These are phyloP conservation scores for Siderastrea siderea DNA, from an alignment of 92 coral and sea anemone species.

Conservation along the genomic window DNA sequence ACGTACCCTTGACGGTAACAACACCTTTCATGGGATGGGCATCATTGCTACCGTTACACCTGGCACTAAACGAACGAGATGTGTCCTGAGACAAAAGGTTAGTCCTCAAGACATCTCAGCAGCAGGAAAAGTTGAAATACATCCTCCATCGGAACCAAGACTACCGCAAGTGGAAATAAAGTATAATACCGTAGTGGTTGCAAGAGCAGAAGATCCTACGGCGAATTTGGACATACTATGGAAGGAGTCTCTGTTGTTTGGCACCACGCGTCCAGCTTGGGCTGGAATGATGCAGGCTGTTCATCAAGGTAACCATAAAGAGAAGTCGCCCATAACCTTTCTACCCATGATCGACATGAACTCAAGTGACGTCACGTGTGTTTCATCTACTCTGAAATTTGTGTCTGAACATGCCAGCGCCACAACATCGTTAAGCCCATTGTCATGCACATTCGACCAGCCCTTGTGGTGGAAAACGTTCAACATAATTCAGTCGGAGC, in stretches of 20 bases:
- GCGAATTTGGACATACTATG: constrained; percentile 63
- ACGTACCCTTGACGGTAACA: constrained; percentile 60
- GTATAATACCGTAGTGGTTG: constrained; percentile 42
- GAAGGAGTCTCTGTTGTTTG: constrained; percentile 71
- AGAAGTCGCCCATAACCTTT: constrained; percentile 52
- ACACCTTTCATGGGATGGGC: constrained; percentile 79
- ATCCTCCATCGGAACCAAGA: constrained; percentile 54
- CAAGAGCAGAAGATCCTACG: constrained; percentile 49
- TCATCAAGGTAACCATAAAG: constrained; percentile 31
- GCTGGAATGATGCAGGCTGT: constrained; percentile 69
- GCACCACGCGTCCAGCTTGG: constrained; percentile 58
- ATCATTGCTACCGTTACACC: constrained; percentile 71
- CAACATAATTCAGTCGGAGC: constrained; percentile 40
- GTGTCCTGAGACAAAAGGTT: constrained; percentile 55
- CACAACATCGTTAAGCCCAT: background rate
- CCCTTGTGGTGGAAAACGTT: constrained; percentile 66
- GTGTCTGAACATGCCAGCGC: constrained; percentile 50
- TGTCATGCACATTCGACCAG: constrained; percentile 63
- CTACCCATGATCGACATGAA: constrained; percentile 73
- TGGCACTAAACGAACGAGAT: constrained; percentile 47
- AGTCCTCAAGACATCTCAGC: constrained; percentile 38
- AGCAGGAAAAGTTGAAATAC: constrained; percentile 57
- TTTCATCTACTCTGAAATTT: constrained; percentile 47
- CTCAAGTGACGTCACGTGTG: constrained; percentile 54
- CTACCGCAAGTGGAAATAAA: constrained; percentile 45